These are phyloP conservation scores for Seriola aureovittata DNA, from an alignment of 2,113 vertebrate species.

Conservation along the genomic window DNA sequence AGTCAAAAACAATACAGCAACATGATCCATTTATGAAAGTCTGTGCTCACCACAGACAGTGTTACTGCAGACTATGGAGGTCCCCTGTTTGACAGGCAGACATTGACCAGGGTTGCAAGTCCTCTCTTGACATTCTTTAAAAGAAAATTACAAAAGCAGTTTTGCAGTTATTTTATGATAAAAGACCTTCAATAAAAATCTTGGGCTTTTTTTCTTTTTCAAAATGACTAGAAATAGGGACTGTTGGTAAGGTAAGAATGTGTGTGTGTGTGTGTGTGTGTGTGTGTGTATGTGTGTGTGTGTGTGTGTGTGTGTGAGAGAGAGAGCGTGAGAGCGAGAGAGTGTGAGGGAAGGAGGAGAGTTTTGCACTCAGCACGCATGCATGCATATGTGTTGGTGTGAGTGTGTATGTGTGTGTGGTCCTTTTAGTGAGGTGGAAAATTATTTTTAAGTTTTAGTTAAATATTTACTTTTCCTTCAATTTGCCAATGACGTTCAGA, in stretches of 20 bases:
- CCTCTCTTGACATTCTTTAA: no score
- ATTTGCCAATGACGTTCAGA: slow-evolving; percentile 74
- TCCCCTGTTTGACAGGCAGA: no score
- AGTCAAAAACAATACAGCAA: no score
- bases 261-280: slow-evolving; percentile 21
- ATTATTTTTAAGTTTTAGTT: slow-evolving; percentile 78
- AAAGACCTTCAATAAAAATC: not conserved
- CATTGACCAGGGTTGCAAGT: not conserved
- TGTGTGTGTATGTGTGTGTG: slow-evolving; percentile 36
- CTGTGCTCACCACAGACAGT: no score
- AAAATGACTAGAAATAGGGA: not conserved
- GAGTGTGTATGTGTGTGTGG: slow-evolving; percentile 75
- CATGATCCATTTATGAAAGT: no score
- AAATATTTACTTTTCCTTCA: slow-evolving; percentile 81
- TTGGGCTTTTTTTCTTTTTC: not conserved
- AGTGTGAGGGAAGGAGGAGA: slow-evolving; percentile 19
- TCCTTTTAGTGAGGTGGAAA: slow-evolving; percentile 76
- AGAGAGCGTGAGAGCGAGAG: not conserved
- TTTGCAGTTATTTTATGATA: not conserved
- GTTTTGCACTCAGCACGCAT: slow-evolving; percentile 34
- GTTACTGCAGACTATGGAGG: no score
- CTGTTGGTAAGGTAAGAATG: not conserved
- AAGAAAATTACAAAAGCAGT: not conserved
- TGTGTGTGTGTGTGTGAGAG: slow-evolving; percentile 29
- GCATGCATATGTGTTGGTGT: slow-evolving; percentile 54